Conservation (phyloP, 2,113 vertebrate genomes). For the Rynchops niger region DNA sequence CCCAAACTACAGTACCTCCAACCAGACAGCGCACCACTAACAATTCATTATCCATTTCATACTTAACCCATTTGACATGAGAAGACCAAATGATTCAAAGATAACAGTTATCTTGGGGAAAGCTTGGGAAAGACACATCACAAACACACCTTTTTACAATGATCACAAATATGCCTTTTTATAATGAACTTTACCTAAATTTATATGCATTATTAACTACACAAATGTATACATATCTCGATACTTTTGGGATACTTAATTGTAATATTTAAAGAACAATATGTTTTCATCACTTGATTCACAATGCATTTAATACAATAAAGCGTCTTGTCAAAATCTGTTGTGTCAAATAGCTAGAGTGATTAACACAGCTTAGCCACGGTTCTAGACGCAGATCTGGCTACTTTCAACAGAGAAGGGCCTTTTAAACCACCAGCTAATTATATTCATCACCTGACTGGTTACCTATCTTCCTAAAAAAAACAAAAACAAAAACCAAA, state of each 20-base stretch:
- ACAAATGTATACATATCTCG: background rate
- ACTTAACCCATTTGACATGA: background rate
- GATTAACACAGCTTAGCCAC: background rate
- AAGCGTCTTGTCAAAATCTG: background rate
- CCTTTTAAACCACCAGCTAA: background rate
- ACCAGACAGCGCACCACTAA: background rate
- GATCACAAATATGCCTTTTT: background rate
- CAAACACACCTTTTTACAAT: background rate
- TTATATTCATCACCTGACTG: background rate
- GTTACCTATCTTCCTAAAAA: background rate
- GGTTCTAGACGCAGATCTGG: background rate
- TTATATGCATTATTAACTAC: background rate
- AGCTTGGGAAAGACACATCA: background rate
- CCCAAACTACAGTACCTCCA: background rate
- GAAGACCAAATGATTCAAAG: background rate
- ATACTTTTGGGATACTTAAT: background rate
- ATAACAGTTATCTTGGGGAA: background rate
- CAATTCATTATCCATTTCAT: background rate
- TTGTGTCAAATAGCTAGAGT: background rate
- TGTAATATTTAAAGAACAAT: background rate
- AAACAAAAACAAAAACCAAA: background rate
- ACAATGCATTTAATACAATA: background rate
- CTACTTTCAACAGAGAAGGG: background rate
- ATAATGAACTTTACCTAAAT: background rate
- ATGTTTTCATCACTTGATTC: background rate